phyloP scores from a whole-genome alignment of 1,140 invertebrate species.

The Mercenaria mercenaria region DNA sequence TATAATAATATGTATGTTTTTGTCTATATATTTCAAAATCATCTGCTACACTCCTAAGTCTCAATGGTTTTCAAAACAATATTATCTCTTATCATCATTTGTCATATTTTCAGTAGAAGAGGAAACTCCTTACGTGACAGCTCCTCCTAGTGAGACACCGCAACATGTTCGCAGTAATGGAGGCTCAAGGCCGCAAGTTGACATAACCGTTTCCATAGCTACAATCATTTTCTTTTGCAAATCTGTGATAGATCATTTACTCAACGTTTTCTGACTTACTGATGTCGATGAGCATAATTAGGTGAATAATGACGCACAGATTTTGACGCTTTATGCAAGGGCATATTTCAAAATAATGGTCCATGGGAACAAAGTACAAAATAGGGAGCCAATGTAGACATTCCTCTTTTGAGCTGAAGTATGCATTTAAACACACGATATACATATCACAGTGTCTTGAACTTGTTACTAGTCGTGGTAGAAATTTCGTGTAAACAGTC shows the following conservation, averaged over 20 bases:
- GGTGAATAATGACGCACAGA: background rate
- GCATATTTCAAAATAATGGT: background rate
- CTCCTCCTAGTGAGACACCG: too few species aligned
- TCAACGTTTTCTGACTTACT: conserved; percentile 1
- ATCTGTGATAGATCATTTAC: conserved; percentile 40
- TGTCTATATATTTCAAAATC: too few species aligned
- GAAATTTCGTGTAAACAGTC: too few species aligned
- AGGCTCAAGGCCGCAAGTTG: background rate
- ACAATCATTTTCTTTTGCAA: conserved; percentile 43
- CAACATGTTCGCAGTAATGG: background rate
- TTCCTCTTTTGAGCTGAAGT: conserved; percentile 5
- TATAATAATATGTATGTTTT: too few species aligned
- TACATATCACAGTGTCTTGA: conserved; percentile 36
- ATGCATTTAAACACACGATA: conserved; percentile 10
- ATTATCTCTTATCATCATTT: too few species aligned
- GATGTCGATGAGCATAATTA: background rate
- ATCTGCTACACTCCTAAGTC: too few species aligned
- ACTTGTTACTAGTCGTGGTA: background rate
- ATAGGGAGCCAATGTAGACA: conserved; percentile 28
- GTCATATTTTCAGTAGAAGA: too few species aligned
- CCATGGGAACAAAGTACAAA: conserved; percentile 1
- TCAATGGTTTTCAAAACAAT: too few species aligned
- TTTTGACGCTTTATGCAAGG: background rate
- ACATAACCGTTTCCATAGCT: background rate
- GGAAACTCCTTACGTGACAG: too few species aligned